Evolutionary conservation across 2,113 vertebrate genomes (phyloP).

Genomic region (Amphiprion ocellaris): DNA sequence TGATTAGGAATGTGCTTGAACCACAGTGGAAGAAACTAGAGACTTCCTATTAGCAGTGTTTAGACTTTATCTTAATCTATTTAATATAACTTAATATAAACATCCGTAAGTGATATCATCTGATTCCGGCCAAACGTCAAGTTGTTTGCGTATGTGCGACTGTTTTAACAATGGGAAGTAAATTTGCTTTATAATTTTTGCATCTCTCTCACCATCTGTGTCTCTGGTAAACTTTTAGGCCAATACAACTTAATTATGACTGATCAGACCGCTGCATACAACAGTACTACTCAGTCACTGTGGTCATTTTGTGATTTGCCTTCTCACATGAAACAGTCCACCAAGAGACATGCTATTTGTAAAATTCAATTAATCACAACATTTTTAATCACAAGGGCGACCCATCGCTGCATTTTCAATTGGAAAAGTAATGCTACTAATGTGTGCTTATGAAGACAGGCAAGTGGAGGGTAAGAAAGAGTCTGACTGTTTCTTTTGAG

Average conservation of each 20-base stretch:
- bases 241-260: neutral
- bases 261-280: neutral
- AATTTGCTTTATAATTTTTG: neutral
- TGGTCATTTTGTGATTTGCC: neutral
- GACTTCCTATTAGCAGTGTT: neutral
- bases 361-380: slow-evolving; percentile 25
- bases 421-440: slow-evolving; percentile 1
- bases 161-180: neutral
- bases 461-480: neutral
- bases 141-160: neutral
- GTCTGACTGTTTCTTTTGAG: neutral
- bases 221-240: neutral
- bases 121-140: no score
- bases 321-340: slow-evolving; percentile 11
- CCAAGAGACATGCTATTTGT: slow-evolving; percentile 16
- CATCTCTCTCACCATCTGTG: neutral
- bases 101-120: no score
- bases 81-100: no score
- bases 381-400: neutral
- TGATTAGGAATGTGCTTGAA: slow-evolving; percentile 32
- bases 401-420: neutral
- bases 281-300: neutral
- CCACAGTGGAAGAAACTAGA: neutral
- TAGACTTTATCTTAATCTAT: no score
- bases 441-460: neutral